Percentiles rank a stretch among this genome's conserved stretches.
phyloP scores from a whole-genome alignment of 2,797 vertebrate species.

The Sebastes matsubarae region DNA sequence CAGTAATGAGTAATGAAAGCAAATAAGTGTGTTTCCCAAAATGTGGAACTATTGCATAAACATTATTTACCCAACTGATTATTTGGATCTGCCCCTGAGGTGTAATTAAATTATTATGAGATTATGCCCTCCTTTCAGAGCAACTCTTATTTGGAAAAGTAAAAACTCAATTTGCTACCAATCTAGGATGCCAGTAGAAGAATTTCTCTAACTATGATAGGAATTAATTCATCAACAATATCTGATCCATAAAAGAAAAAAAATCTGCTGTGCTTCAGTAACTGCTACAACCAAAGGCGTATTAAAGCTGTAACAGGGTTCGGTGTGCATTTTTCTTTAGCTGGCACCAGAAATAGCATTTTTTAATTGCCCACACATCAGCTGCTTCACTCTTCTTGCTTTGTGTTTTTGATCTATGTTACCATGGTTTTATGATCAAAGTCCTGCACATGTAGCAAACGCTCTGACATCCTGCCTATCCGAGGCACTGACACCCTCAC shows the following conservation, averaged over 20 bases:
- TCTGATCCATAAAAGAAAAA: background rate
- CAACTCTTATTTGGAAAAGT: background rate
- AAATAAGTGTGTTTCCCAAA: background rate
- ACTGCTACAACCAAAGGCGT: background rate
- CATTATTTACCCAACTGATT: background rate
- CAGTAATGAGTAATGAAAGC: background rate
- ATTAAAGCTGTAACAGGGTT: constrained; percentile 4
- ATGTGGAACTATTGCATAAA: background rate
- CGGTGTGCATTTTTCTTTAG: background rate
- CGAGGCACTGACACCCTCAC: background rate
- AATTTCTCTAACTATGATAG: background rate
- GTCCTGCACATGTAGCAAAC: constrained; percentile 15
- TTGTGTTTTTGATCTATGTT: constrained; percentile 56
- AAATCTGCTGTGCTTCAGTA: background rate
- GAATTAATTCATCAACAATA: background rate
- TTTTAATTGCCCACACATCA: constrained; percentile 69
- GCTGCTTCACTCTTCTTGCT: constrained; percentile 43
- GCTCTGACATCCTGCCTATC: constrained; percentile 22
- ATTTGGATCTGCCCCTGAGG: background rate
- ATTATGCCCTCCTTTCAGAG: background rate
- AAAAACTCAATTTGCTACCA: background rate
- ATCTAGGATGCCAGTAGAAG: background rate
- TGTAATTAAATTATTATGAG: background rate
- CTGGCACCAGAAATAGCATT: constrained; percentile 45
- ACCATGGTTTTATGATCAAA: constrained; percentile 77